Conservation (phyloP, 2,113 vertebrate genomes). For the Sinocyclocheilus grahami region DNA sequence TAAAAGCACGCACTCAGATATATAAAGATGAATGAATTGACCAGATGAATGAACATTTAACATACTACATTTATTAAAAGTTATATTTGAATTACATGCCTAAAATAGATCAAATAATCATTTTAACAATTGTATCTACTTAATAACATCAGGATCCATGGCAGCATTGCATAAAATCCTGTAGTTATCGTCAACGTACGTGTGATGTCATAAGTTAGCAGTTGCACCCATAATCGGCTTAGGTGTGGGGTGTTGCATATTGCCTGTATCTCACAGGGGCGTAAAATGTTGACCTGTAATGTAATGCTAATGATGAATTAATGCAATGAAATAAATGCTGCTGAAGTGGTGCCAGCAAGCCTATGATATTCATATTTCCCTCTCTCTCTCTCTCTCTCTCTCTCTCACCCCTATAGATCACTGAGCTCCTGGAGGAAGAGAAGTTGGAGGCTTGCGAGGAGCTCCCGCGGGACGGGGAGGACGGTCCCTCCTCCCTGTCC, state of each 20-base stretch:
- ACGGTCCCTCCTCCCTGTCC: slow-evolving; percentile 71
- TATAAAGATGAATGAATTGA: too few species aligned
- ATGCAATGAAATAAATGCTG: not conserved
- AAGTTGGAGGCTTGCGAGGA: slow-evolving; percentile 93
- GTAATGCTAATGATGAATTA: not conserved
- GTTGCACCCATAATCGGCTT: not conserved
- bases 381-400: not conserved
- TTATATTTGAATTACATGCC: too few species aligned
- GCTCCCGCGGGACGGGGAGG: slow-evolving; percentile 86
- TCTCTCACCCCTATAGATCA: slow-evolving; percentile 76
- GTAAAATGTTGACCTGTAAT: not conserved
- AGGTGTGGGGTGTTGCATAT: not conserved
- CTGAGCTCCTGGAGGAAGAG: slow-evolving; percentile 91
- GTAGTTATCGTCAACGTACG: not conserved
- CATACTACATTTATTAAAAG: too few species aligned
- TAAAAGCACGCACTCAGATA: not conserved
- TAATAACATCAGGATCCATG: not conserved
- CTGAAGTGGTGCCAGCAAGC: not conserved
- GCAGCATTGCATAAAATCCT: not conserved
- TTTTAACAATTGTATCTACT: not conserved
- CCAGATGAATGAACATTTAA: too few species aligned
- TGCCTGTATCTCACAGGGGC: not conserved
- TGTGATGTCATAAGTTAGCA: not conserved
- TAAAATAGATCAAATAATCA: too few species aligned
- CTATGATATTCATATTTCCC: not conserved